These are phyloP conservation scores for Chlorocebus sabaeus DNA, from an alignment of 2,113 vertebrate genomes.

Conservation along the genomic window DNA sequence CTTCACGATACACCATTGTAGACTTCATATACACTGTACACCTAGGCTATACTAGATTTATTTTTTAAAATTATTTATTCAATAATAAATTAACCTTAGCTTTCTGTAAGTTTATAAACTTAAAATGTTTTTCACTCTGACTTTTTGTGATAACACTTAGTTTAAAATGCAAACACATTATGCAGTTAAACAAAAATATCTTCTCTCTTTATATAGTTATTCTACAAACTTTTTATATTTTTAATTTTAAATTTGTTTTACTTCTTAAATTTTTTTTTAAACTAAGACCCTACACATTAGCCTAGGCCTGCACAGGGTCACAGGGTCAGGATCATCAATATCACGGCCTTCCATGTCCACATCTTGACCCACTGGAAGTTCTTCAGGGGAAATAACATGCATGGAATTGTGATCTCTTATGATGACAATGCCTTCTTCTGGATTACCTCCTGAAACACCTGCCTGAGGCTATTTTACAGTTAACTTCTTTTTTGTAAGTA, in stretches of 20 bases:
- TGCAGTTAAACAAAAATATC: not conserved
- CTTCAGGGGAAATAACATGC: no score
- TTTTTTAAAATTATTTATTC: not conserved
- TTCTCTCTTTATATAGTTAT: not conserved
- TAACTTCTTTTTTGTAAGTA: no score
- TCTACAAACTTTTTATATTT: not conserved
- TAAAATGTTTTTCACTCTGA: not conserved
- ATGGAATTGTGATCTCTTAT: no score
- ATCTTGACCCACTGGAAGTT: no score
- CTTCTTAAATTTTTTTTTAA: not conserved
- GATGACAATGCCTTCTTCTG: no score
- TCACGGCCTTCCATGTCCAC: not conserved
- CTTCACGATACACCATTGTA: not conserved
- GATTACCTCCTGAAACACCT: no score
- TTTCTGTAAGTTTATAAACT: not conserved
- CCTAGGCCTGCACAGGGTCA: not conserved
- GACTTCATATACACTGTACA: not conserved
- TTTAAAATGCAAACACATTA: not conserved
- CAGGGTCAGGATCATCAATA: not conserved
- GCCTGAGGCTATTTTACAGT: no score
- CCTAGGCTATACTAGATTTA: not conserved
- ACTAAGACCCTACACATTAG: not conserved
- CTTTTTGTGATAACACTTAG: not conserved
- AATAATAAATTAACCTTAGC: not conserved
- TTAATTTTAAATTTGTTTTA: not conserved